These are phyloP conservation scores for Lasiurus borealis DNA, from an alignment of 2,113 vertebrate genomes.

Conservation along the genomic window DNA sequence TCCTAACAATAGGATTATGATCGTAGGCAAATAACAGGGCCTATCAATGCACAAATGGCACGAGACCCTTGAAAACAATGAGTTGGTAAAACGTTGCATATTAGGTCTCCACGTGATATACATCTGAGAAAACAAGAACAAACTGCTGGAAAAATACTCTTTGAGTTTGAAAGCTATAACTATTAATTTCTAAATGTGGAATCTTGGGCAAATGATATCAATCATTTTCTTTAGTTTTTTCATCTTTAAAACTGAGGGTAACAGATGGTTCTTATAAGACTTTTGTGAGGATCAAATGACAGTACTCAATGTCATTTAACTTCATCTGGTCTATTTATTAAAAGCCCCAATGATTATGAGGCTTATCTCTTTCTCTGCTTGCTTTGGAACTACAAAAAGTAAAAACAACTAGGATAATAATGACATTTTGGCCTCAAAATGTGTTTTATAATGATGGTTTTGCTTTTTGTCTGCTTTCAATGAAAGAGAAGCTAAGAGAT, in stretches of 20 bases:
- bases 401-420: neutral
- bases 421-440: neutral
- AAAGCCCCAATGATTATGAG: neutral
- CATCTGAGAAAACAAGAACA: neutral
- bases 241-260: neutral
- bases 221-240: neutral
- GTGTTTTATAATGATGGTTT: neutral
- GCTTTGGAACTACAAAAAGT: neutral
- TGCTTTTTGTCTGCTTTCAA: neutral
- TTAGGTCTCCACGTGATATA: neutral
- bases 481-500: neutral
- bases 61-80: neutral
- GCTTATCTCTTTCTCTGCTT: neutral
- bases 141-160: neutral
- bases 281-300: neutral
- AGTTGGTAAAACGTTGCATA: neutral
- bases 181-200: neutral
- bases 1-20: neutral
- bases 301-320: neutral
- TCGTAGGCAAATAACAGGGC: neutral
- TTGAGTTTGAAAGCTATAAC: neutral
- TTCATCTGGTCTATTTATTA: neutral
- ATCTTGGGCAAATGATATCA: neutral
- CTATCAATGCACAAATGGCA: neutral
- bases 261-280: neutral